Conservation (phyloP, 2,888 invertebrate genomes). For the Lycia hirtaria region DNA sequence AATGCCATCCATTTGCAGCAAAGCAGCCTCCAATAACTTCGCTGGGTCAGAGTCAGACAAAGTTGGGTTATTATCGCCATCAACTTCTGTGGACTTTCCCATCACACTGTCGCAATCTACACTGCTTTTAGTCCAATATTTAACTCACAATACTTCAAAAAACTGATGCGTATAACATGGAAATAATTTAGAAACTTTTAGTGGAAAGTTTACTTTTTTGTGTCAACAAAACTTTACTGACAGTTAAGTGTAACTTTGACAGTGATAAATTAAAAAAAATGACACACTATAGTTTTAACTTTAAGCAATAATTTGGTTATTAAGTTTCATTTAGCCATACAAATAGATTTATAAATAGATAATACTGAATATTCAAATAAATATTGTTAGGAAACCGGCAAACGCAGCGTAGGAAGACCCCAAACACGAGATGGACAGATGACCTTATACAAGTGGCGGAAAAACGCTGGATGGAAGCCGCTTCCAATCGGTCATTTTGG, state of each 20-base stretch:
- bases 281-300: slow-evolving; percentile 44
- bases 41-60: slow-evolving; percentile 92
- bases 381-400: too few relatives aligned
- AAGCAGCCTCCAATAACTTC: slow-evolving; percentile 93
- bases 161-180: slow-evolving; percentile 27
- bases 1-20: slow-evolving; percentile 95
- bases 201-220: slow-evolving; percentile 66
- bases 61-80: slow-evolving; percentile 81
- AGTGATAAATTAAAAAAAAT: slow-evolving; percentile 44
- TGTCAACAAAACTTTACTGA: slow-evolving; percentile 71
- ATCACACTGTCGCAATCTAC: slow-evolving; percentile 58
- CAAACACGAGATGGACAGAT: too few relatives aligned
- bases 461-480: too few relatives aligned
- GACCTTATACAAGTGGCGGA: too few relatives aligned
- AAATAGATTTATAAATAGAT: too few relatives aligned
- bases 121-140: slow-evolving; percentile 21
- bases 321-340: too few relatives aligned
- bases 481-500: too few relatives aligned
- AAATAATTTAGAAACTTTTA: slow-evolving; percentile 43
- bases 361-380: too few relatives aligned
- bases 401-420: too few relatives aligned
- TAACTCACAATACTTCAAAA: slow-evolving; percentile 28
- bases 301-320: too few relatives aligned
- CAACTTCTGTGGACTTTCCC: slow-evolving; percentile 78
- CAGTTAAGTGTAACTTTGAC: background rate